Conservation (phyloP, 1,140 invertebrate species). For the Conus betulinus region DNA sequence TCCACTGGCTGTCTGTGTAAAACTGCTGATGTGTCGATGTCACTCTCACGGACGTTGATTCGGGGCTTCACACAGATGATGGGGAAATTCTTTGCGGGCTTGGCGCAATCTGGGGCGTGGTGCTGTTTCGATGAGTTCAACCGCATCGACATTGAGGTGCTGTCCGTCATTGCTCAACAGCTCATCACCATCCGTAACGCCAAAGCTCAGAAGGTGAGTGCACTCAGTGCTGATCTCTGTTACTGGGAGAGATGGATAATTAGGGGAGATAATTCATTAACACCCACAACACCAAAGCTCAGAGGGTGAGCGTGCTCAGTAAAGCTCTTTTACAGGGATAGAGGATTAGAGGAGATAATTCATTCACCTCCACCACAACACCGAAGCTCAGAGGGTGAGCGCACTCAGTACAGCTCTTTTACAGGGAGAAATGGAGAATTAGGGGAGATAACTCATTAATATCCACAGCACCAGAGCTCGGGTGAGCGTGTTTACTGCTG, state of each 20-base stretch:
- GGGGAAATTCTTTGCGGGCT: constrained; percentile 88
- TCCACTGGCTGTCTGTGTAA: too few species aligned
- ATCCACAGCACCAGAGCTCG: too few species aligned
- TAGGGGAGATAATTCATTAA: background rate
- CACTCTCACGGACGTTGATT: constrained; percentile 76
- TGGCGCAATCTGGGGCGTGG: constrained; percentile 92
- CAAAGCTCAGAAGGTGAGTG: constrained; percentile 80
- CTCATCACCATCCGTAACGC: constrained; percentile 76
- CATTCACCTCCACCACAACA: background rate
- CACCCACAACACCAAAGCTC: background rate
- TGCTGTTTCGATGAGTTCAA: constrained; percentile 96
- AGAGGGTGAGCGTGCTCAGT: too few species aligned
- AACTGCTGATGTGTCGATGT: too few species aligned
- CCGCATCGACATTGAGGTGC: constrained; percentile 91
- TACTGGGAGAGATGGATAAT: too few species aligned
- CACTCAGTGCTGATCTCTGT: background rate
- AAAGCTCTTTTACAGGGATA: too few species aligned
- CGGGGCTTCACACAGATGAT: constrained; percentile 83
- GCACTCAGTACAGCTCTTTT: too few species aligned
- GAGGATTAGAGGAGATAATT: background rate
- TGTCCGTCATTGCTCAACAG: constrained; percentile 83
- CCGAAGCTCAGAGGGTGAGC: too few species aligned
- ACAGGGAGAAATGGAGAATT: too few species aligned
- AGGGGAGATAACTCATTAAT: too few species aligned
- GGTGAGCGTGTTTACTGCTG: too few species aligned